A percentile compares a stretch with the other conserved stretches of the same genome.
phyloP scores from a whole-genome alignment of 2,888 invertebrate species.

The Eudasyphora cyanicolor region DNA sequence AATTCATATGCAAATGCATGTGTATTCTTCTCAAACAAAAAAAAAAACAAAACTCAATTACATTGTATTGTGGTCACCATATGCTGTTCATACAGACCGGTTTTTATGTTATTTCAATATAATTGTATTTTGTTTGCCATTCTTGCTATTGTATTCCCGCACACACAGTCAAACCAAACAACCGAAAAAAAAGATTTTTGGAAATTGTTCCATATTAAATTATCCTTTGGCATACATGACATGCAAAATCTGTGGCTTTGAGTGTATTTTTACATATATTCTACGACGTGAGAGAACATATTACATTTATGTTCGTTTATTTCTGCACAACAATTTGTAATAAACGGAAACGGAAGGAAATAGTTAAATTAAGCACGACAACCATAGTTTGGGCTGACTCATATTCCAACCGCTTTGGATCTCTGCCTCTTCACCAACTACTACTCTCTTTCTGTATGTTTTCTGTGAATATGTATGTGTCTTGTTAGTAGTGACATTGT shows the following conservation, averaged over 20 bases:
- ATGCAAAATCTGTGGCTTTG: neutral
- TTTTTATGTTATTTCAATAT: conserved; percentile 35
- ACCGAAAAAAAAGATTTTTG: too few species aligned
- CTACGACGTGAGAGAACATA: too few species aligned
- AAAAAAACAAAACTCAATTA: conserved; percentile 43
- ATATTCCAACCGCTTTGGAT: too few species aligned
- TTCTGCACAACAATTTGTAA: conserved; percentile 7
- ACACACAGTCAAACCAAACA: too few species aligned
- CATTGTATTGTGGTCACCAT: conserved; percentile 48
- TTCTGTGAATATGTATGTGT: too few species aligned
- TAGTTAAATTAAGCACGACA: conserved; percentile 58
- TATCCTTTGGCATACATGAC: neutral
- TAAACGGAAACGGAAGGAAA: conserved; percentile 61
- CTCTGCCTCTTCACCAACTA: too few species aligned
- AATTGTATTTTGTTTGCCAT: conserved; percentile 24
- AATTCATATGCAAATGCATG: too few species aligned
- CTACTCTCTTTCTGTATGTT: too few species aligned
- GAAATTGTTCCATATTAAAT: conserved; percentile 3
- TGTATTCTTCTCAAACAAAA: too few species aligned
- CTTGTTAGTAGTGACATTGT: too few species aligned
- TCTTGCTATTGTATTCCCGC: neutral
- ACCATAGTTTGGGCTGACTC: neutral
- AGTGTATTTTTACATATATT: neutral
- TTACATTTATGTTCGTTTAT: conserved; percentile 2
- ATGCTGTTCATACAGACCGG: neutral